Base-by-base conservation (phyloP, 1,140 invertebrate species). In the Drosophila teissieri region DNA sequence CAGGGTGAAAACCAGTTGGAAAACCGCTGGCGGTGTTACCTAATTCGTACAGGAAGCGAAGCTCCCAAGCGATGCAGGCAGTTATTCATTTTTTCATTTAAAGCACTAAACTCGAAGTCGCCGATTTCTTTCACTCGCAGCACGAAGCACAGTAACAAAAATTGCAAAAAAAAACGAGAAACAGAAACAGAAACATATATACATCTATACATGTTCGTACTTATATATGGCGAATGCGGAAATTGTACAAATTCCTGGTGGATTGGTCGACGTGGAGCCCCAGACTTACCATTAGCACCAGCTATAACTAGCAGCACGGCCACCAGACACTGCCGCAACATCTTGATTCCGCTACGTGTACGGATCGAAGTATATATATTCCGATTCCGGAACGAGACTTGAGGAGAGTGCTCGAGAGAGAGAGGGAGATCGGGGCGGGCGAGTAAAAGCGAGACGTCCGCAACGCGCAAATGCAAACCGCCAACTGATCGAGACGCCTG, bases 391-490 rank as follows among this genome's bases (percentile, higher is more conserved):
- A 37, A 40, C 53, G 52, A 44, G 45, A 45, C 45, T 34, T 22
- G 48, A 15, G 14, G 46, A 51, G 15, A 37, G 27, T 36, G 27
- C 12, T 54, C 49, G 78, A 46, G 3, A 24, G 49, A 51, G 55
- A 55, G 27, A 19, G 40, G 45, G 45, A 46, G 49, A 49, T 40
- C 42, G 44, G 19, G 40, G 51, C 24, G 45, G 45, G 17, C 56
- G 49, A 52, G 54, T 34, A 17, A 60, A 56, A 75, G 46, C 62
- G 67, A 69, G 57, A 84, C 84, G 85, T 89, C 80, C 65, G 77
- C 84, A 78, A 73, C 85, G 73, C 80, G 77, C 85, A 74, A 89
- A 78, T 89, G 85, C 84, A 89, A 89, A 89, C 80, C 85, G 85
- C 69, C 77, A 89, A 89, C 84, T 89, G 84, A 89, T 80, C 80